A percentile compares a stretch with the other conserved stretches of the same genome.
phyloP scores from a whole-genome alignment of 30 jellyfish, hydroid and myxozoan genomes.

The Sanderia malayensis region DNA sequence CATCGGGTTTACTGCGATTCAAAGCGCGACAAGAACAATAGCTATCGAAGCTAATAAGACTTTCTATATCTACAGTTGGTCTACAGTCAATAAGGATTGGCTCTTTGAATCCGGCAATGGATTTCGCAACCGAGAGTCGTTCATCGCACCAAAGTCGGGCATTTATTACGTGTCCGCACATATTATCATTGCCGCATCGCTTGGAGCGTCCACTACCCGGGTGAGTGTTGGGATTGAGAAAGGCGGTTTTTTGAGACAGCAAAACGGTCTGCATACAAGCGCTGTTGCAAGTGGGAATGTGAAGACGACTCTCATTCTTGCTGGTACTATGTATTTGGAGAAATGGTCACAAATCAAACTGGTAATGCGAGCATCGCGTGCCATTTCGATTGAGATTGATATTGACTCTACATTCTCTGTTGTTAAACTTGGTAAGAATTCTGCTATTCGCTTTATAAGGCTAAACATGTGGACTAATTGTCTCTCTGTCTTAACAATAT shows the following conservation, averaged over 20 bases:
- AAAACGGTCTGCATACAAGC: slow-evolving; percentile 50
- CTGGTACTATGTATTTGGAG: slow-evolving; percentile 61
- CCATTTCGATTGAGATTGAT: slow-evolving; percentile 18
- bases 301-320: slow-evolving; percentile 45
- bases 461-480: too few relatives aligned
- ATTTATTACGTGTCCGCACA: slow-evolving; percentile 67
- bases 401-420: slow-evolving; percentile 83
- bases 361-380: slow-evolving; percentile 19
- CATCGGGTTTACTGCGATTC: slow-evolving; percentile 85
- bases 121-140: slow-evolving; percentile 47
- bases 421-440: slow-evolving; percentile 67
- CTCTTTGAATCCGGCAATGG: slow-evolving; percentile 70
- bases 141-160: slow-evolving; percentile 69
- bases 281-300: not conserved
- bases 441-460: too few relatives aligned
- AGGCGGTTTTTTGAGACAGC: slow-evolving; percentile 26
- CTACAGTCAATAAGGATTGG: slow-evolving; percentile 76
- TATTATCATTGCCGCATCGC: slow-evolving; percentile 23
- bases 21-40: slow-evolving; percentile 14
- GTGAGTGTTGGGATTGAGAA: slow-evolving; percentile 47
- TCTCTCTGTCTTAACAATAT: too few relatives aligned
- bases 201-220: slow-evolving; percentile 34
- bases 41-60: slow-evolving; percentile 5
- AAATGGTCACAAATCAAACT: slow-evolving; percentile 67
- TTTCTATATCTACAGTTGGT: slow-evolving; percentile 64